These are phyloP conservation scores for Laothoe populi DNA, from an alignment of 2,888 invertebrate genomes.

Conservation along the genomic window DNA sequence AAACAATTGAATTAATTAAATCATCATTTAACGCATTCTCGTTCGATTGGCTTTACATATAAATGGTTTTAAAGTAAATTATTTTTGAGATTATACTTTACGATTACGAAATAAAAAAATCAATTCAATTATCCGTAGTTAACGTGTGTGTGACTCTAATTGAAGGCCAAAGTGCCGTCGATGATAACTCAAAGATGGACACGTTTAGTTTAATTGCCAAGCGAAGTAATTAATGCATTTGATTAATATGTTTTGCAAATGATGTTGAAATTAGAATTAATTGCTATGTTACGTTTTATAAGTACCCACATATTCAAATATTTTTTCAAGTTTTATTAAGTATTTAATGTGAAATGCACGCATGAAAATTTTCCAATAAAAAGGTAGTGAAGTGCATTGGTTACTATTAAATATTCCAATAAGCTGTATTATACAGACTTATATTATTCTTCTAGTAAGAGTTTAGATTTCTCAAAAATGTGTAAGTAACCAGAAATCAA, in stretches of 20 bases:
- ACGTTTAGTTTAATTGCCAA: slow-evolving; percentile 28
- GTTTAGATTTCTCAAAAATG: neutral
- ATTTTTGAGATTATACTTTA: slow-evolving; percentile 40
- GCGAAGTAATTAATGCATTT: slow-evolving; percentile 43
- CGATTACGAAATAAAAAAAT: slow-evolving; percentile 57
- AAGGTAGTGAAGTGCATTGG: too few relatives aligned
- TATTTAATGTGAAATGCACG: too few relatives aligned
- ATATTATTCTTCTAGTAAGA: neutral
- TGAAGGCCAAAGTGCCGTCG: slow-evolving; percentile 48
- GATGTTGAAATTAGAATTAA: neutral
- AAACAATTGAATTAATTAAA: slow-evolving; percentile 18
- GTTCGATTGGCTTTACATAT: slow-evolving; percentile 31
- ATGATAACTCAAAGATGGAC: slow-evolving; percentile 34
- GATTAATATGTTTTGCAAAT: slow-evolving; percentile 22
- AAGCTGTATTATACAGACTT: neutral
- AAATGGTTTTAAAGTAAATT: slow-evolving; percentile 40
- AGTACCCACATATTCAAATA: too few relatives aligned
- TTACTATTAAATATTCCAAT: neutral
- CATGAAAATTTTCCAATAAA: too few relatives aligned
- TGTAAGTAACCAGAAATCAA: neutral
- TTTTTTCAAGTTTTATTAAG: too few relatives aligned
- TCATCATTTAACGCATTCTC: slow-evolving; percentile 9
- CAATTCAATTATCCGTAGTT: slow-evolving; percentile 63
- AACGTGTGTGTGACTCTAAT: slow-evolving; percentile 64
- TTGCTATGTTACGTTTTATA: neutral